These are phyloP conservation scores for Lithophane leautieri DNA, from an alignment of 2,888 invertebrate species.

Conservation along the genomic window DNA sequence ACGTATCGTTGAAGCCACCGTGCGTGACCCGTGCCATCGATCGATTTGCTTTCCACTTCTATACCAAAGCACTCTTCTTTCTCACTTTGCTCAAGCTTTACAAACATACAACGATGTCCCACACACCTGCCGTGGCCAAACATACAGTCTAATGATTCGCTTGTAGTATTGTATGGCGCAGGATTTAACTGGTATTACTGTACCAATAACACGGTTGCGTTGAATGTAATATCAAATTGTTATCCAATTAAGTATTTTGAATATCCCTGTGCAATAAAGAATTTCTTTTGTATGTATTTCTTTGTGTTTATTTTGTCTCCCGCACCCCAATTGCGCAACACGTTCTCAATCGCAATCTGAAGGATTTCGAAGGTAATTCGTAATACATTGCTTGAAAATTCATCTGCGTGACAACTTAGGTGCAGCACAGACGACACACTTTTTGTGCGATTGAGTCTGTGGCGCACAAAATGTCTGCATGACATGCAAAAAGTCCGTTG, in stretches of 20 bases:
- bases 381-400: neutral
- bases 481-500: no score
- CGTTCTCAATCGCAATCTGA: neutral
- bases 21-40: slow-evolving; percentile 64
- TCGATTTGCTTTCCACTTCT: slow-evolving; percentile 51
- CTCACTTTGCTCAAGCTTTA: slow-evolving; percentile 46
- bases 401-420: no score
- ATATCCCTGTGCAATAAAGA: slow-evolving; percentile 88
- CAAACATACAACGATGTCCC: slow-evolving; percentile 39
- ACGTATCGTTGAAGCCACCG: slow-evolving; percentile 29
- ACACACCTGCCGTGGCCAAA: slow-evolving; percentile 1
- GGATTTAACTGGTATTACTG: slow-evolving; percentile 63
- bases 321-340: no score
- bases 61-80: slow-evolving; percentile 66
- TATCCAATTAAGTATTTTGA: slow-evolving; percentile 81
- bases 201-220: slow-evolving; percentile 61
- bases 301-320: slow-evolving; percentile 59
- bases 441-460: no score
- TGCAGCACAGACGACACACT: no score
- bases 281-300: slow-evolving; percentile 77
- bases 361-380: neutral
- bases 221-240: slow-evolving; percentile 74
- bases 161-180: slow-evolving; percentile 31
- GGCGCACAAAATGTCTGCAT: no score
- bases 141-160: slow-evolving; percentile 12